These are phyloP conservation scores for Seira musarum DNA, from an alignment of 2,888 invertebrate genomes.

Conservation along the genomic window DNA sequence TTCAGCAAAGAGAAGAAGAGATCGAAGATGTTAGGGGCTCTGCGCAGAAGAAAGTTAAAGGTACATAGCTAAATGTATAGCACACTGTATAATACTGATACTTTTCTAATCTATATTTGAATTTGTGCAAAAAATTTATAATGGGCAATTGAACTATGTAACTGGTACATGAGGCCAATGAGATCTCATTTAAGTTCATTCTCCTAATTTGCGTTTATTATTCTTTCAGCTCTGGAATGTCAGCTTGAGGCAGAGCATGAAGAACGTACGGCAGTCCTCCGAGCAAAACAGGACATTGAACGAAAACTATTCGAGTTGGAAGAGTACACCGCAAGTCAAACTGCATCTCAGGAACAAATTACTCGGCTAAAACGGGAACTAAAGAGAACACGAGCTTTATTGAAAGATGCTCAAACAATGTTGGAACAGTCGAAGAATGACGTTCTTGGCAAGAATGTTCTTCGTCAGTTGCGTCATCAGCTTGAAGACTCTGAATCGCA, in stretches of 20 bases:
- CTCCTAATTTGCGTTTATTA: constrained; percentile 41
- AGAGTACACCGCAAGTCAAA: constrained; percentile 76
- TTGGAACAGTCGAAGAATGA: constrained; percentile 90
- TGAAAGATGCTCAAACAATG: constrained; percentile 94
- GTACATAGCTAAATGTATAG: no score
- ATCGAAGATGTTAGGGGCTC: constrained; percentile 92
- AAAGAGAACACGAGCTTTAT: constrained; percentile 89
- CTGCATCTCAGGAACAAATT: constrained; percentile 81
- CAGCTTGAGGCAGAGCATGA: constrained; percentile 95
- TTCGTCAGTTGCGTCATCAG: constrained; percentile 85
- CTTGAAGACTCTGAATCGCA: constrained; percentile 71
- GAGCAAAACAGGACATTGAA: constrained; percentile 94
- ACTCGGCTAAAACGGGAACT: constrained; percentile 88
- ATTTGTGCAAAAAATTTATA: no score
- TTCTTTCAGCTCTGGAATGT: constrained; percentile 84
- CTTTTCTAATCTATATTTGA: no score
- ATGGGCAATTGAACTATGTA: no score
- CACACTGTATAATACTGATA: no score
- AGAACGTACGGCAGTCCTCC: constrained; percentile 86
- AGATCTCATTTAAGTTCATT: constrained; percentile 11
- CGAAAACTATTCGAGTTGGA: constrained; percentile 85
- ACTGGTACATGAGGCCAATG: not conserved
- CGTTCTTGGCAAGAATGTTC: constrained; percentile 84
- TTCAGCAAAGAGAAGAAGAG: constrained; percentile 93
- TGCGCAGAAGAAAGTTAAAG: constrained; percentile 93